Percentiles rank a stretch among this genome's conserved stretches.
phyloP scores from a whole-genome alignment of 2,797 vertebrate species.

The Cygnus olor region DNA sequence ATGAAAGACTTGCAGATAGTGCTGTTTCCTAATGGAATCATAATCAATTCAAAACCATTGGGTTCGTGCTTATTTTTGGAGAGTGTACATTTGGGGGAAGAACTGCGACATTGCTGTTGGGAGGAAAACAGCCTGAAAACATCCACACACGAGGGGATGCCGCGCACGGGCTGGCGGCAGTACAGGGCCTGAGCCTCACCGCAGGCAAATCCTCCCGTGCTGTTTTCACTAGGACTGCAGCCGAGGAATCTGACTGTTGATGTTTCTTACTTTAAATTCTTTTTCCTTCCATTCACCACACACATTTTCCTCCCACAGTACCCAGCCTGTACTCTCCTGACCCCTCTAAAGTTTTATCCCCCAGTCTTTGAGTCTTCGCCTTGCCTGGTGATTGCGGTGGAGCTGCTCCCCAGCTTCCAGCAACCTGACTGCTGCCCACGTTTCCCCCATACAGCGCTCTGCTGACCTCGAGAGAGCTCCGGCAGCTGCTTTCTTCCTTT shows the following conservation, averaged over 20 bases:
- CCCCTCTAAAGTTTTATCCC: neutral
- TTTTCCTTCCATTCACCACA: neutral
- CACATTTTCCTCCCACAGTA: neutral
- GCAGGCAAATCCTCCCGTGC: neutral
- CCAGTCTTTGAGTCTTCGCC: neutral
- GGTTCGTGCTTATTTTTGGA: slow-evolving; percentile 21
- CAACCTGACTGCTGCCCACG: neutral
- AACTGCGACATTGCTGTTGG: neutral
- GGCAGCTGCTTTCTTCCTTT: neutral
- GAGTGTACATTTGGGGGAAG: neutral
- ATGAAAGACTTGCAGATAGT: slow-evolving; percentile 19
- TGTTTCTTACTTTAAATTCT: neutral
- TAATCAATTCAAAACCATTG: slow-evolving; percentile 24
- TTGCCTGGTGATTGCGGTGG: fast-evolving
- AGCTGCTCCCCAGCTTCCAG: neutral
- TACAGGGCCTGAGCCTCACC: neutral
- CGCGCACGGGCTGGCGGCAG: fast-evolving
- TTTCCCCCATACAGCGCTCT: neutral
- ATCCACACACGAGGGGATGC: fast-evolving
- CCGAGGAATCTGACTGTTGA: neutral
- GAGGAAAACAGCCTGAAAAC: neutral
- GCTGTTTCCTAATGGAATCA: slow-evolving; percentile 33
- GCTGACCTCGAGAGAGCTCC: neutral
- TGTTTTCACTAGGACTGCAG: fast-evolving
- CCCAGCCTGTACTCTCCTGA: neutral